These are phyloP conservation scores for Turdus rufiventris DNA, from an alignment of 2,113 vertebrate species.

Conservation along the genomic window DNA sequence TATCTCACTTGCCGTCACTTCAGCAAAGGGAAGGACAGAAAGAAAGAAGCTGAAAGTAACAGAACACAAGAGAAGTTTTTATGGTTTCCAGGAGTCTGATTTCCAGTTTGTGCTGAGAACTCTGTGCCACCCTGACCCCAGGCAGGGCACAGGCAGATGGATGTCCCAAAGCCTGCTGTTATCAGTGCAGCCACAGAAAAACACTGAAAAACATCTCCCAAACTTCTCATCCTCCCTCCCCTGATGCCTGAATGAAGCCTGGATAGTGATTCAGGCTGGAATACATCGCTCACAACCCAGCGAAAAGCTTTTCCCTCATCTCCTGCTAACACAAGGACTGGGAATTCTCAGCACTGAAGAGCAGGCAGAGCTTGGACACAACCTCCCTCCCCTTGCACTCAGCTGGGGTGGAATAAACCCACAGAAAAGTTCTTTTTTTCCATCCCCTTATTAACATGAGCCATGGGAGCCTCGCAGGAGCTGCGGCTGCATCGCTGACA, in stretches of 20 bases:
- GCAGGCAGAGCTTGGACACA: background rate
- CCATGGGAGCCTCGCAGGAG: background rate
- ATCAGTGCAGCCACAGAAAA: background rate
- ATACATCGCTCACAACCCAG: rapidly evolving
- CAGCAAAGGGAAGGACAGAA: background rate
- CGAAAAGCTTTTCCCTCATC: rapidly evolving
- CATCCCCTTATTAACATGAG: background rate
- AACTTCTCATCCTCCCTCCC: background rate
- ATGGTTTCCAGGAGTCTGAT: background rate
- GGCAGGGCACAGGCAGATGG: background rate
- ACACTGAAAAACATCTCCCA: background rate
- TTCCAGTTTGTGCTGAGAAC: background rate
- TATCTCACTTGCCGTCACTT: background rate
- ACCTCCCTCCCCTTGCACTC: background rate
- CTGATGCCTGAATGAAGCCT: too few species aligned
- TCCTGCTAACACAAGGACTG: background rate
- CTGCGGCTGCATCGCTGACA: background rate
- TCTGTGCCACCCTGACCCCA: background rate
- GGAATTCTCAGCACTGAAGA: background rate
- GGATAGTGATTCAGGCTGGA: background rate
- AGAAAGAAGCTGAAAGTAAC: background rate
- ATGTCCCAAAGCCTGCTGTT: background rate
- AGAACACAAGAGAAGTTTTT: background rate
- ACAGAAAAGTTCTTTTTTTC: background rate
- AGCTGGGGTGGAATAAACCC: background rate